Evolutionary conservation across 2,113 vertebrate genomes (phyloP).

Genomic region (Potamarius usumacintae): DNA sequence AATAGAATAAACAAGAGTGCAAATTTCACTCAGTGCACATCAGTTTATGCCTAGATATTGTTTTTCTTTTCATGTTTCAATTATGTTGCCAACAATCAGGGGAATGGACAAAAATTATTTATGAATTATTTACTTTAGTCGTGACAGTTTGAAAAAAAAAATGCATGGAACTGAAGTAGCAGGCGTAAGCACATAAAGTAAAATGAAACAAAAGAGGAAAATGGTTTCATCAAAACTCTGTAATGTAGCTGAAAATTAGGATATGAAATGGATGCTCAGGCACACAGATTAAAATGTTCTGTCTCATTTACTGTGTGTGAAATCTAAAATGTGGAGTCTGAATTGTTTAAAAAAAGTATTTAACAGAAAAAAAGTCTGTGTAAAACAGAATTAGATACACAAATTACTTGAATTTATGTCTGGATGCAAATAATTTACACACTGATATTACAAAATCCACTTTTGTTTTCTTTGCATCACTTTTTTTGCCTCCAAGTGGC

Average conservation of each 20-base stretch:
- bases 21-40: background rate
- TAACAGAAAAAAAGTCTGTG: background rate
- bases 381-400: background rate
- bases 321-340: background rate
- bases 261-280: background rate
- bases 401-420: background rate
- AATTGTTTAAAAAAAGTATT: background rate
- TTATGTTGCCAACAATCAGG: constrained; percentile 7
- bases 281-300: background rate
- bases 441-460: background rate
- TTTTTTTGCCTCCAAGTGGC: background rate
- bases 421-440: background rate
- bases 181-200: background rate
- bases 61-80: constrained; percentile 5
- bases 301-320: background rate
- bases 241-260: background rate
- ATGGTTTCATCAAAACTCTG: background rate
- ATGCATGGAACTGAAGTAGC: background rate
- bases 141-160: background rate
- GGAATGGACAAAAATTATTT: background rate
- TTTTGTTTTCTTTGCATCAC: background rate
- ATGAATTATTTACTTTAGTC: constrained; percentile 14
- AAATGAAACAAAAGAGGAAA: background rate
- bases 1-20: background rate
- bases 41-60: background rate